Base-by-base conservation (phyloP, 2,888 invertebrate genomes). In the Pyrochroa serraticornis region DNA sequence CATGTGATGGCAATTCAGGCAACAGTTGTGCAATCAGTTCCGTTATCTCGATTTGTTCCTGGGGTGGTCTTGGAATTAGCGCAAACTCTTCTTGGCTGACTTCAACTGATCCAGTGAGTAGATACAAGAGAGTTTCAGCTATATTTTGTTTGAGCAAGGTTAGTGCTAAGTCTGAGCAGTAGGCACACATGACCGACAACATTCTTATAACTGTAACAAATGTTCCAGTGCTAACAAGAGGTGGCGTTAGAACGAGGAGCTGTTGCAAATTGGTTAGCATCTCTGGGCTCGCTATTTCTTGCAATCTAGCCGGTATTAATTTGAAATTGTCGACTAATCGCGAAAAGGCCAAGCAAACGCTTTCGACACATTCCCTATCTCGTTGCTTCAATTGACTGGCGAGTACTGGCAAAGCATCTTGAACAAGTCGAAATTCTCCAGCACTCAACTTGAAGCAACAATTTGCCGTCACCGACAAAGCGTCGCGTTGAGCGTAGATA, bases 321-420 rank as follows among this genome's bases (percentile, higher is more conserved):
- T 97, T 96, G 79, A 95, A 96, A 77, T 95, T 96, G 75, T 99
- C 98, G 42, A 98, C 96, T 39, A 99, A 84, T 5, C 98, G 89
- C 55, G 96, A 95, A 82, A 98, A 97, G 13, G 97, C 95, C 65
- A 95, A 85, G 73, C 98, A 98, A 8, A 97, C 95, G 75, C 94
- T 95, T 77, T 99, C 99, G 37, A 98, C 95, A 56, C 96, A 95
- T 76, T 97, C 97, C 79, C 98, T 98, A 80, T 99, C 99, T 81
- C 95, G 90, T 76, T 91, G 91, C 1, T 90, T 87, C 45, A 92
- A 79, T 73, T 91, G 84, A 62, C 78, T 89, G 43, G 96, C 95
- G 47, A 98, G 82, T 48, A 96, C 82, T 8, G 93, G 86, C 65
- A 98, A 82, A 12, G 95, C 95, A 62, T 95, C 95, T 58, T 90